These are phyloP conservation scores for Centropristis striata DNA, from an alignment of 2,113 vertebrate genomes.

Conservation along the genomic window DNA sequence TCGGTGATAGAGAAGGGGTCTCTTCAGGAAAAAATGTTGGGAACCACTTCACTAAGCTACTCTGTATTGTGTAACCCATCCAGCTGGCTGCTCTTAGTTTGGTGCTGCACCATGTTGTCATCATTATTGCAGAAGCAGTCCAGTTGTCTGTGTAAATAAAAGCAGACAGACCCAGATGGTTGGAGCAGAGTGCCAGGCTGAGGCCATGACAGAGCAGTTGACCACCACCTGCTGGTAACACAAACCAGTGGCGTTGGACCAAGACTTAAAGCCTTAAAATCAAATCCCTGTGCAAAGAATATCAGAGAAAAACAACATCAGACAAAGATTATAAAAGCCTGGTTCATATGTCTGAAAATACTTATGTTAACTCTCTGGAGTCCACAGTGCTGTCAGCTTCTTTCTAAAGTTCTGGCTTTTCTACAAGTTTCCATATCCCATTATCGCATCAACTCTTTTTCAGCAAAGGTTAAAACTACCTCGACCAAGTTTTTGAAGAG, in stretches of 20 bases:
- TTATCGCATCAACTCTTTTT: too few relatives aligned
- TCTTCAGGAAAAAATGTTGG: too few relatives aligned
- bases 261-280: slow-evolving; percentile 30
- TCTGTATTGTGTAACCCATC: slow-evolving; percentile 28
- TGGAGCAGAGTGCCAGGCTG: slow-evolving; percentile 64
- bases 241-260: slow-evolving; percentile 52
- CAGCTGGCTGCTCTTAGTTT: slow-evolving; percentile 55
- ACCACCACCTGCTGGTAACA: slow-evolving; percentile 81
- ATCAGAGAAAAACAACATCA: slow-evolving; percentile 2
- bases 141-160: slow-evolving; percentile 68
- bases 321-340: not conserved
- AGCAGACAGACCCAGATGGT: slow-evolving; percentile 73
- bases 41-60: not conserved
- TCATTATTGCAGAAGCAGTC: slow-evolving; percentile 60
- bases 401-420: too few relatives aligned
- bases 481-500: too few relatives aligned
- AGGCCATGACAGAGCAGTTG: slow-evolving; percentile 73
- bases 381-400: too few relatives aligned
- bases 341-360: not conserved
- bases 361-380: too few relatives aligned
- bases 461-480: too few relatives aligned
- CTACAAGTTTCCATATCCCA: too few relatives aligned
- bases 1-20: too few relatives aligned
- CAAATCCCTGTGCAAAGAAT: slow-evolving; percentile 22
- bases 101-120: slow-evolving; percentile 55